These are phyloP conservation scores for Epizoanthus fatuus DNA, from an alignment of 92 coral and sea anemone species.

Conservation along the genomic window DNA sequence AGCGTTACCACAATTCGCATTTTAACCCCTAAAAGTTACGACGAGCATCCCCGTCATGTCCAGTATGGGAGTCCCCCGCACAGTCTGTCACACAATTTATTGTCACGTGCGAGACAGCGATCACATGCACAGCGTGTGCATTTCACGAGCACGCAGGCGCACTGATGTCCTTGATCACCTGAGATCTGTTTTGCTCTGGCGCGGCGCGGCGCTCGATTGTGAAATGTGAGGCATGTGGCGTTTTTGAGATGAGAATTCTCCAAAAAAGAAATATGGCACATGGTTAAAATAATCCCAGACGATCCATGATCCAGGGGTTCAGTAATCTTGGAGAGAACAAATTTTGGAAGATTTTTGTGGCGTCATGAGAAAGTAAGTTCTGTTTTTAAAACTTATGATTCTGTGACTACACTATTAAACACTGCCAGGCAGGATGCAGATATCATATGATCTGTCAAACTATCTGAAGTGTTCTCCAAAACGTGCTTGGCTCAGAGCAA, in stretches of 20 bases:
- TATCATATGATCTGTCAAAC: background rate
- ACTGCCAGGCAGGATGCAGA: constrained; percentile 4
- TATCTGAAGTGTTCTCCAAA: background rate
- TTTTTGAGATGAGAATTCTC: background rate
- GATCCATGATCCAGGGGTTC: constrained; percentile 10
- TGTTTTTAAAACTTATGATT: no score
- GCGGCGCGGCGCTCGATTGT: constrained; percentile 23
- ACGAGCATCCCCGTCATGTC: no score
- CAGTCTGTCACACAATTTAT: background rate
- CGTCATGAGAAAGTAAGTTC: constrained; percentile 13
- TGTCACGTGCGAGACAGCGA: constrained; percentile 11
- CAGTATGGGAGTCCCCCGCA: no score
- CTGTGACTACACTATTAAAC: no score
- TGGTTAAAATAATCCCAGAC: constrained; percentile 11
- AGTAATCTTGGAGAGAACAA: background rate
- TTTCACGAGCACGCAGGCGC: constrained; percentile 32
- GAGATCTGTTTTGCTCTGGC: constrained; percentile 45
- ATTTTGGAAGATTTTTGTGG: background rate
- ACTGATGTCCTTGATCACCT: constrained; percentile 25
- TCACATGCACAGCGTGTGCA: constrained; percentile 42
- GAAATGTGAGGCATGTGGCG: constrained; percentile 27
- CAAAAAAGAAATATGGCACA: background rate
- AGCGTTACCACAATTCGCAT: no score
- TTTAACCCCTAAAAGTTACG: no score
- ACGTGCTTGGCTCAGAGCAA: constrained; percentile 30